These are phyloP conservation scores for Nineta flava DNA, from an alignment of 2,888 invertebrate genomes.

Conservation along the genomic window DNA sequence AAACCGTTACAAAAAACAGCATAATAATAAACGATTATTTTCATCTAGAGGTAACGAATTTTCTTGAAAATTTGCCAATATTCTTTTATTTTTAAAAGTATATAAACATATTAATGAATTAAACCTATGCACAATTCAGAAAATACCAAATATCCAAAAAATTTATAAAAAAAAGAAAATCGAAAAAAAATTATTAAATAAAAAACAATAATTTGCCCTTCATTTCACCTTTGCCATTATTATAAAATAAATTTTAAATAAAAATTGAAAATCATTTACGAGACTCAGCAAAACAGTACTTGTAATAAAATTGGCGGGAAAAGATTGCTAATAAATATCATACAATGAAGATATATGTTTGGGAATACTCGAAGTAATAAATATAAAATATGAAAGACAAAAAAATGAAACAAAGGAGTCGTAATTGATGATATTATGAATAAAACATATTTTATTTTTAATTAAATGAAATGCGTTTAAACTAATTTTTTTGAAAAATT, in stretches of 20 bases:
- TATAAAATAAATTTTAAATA: neutral
- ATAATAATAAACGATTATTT: neutral
- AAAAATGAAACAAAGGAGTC: constrained; percentile 14
- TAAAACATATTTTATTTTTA: constrained; percentile 15
- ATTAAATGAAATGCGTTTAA: neutral
- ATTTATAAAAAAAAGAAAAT: neutral
- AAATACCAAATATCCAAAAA: too few species aligned
- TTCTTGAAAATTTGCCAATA: neutral
- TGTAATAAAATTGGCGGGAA: constrained; percentile 8
- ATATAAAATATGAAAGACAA: constrained; percentile 5
- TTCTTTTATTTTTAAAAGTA: neutral
- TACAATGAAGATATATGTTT: constrained; percentile 1
- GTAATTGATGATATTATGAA: constrained; percentile 15
- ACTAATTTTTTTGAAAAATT: constrained; percentile 2
- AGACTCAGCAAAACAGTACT: neutral
- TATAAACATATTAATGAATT: neutral
- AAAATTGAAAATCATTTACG: too few species aligned
- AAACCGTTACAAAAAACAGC: too few species aligned
- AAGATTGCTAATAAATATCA: neutral
- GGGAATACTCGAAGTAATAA: constrained; percentile 1
- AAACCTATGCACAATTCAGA: too few species aligned
- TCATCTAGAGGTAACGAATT: neutral
- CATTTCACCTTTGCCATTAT: constrained; percentile 6
- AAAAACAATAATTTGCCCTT: constrained; percentile 4
- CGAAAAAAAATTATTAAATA: neutral